phyloP scores from a whole-genome alignment of 37 sponge, comb jelly and placozoan species.

The Theonella swinhoei region DNA sequence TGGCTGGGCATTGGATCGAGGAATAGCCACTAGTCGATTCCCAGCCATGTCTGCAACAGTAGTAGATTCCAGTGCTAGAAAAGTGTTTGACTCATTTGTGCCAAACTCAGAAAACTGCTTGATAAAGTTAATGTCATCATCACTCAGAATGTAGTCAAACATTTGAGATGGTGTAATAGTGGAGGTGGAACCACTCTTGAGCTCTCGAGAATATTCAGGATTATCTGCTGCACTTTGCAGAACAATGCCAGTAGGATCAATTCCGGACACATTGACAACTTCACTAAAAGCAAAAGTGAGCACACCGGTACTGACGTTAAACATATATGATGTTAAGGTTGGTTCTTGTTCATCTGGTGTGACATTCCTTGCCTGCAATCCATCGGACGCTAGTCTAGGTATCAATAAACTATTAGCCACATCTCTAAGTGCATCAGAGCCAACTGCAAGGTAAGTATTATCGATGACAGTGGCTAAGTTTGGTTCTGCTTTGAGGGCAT shows the following conservation, averaged over 20 bases:
- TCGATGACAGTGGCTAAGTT: constrained; percentile 47
- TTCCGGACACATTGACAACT: constrained; percentile 66
- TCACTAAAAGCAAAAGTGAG: constrained; percentile 78
- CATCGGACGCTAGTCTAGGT: constrained; percentile 57
- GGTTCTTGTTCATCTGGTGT: constrained; percentile 62
- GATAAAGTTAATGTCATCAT: constrained; percentile 75
- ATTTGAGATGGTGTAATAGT: constrained; percentile 48
- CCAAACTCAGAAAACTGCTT: constrained; percentile 74
- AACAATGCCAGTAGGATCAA: constrained; percentile 44
- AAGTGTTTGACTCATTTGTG: constrained; percentile 64
- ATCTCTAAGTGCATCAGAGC: constrained; percentile 55
- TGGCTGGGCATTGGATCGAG: constrained; percentile 14
- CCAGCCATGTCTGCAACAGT: constrained; percentile 66
- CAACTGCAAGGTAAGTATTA: constrained; percentile 77
- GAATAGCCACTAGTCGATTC: constrained; percentile 56
- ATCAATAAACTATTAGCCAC: constrained; percentile 45
- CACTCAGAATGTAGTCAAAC: constrained; percentile 53
- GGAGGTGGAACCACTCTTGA: constrained; percentile 63
- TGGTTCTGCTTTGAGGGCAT: constrained; percentile 61
- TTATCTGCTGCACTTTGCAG: constrained; percentile 46
- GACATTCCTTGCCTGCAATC: constrained; percentile 48
- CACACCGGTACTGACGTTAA: constrained; percentile 74
- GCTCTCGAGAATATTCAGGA: background rate
- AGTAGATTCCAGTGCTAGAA: constrained; percentile 23
- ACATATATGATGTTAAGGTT: constrained; percentile 43